These are phyloP conservation scores for Andrena cerasifolii DNA, from an alignment of 1,140 invertebrate species.

Conservation along the genomic window DNA sequence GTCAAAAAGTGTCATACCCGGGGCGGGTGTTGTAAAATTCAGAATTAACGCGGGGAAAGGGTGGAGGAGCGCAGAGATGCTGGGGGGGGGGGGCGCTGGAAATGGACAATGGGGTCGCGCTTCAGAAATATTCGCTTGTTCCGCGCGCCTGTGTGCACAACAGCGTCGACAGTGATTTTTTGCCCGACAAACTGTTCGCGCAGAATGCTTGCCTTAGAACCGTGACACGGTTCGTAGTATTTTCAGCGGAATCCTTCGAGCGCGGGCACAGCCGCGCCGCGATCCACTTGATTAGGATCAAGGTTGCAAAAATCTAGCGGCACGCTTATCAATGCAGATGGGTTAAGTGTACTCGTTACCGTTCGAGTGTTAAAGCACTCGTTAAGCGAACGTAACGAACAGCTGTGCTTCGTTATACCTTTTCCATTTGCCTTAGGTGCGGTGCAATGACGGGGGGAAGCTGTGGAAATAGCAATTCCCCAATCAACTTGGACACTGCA, in stretches of 20 bases:
- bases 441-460: too few species aligned
- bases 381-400: constrained; percentile 38
- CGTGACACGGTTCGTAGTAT: background rate
- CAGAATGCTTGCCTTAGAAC: constrained; percentile 7
- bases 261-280: background rate
- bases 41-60: background rate
- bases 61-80: background rate
- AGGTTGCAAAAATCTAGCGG: constrained; percentile 47
- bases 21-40: constrained; percentile 1
- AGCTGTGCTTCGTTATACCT: constrained; percentile 17
- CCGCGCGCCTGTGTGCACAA: background rate
- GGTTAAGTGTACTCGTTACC: constrained; percentile 52
- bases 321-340: constrained; percentile 52
- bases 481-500: too few species aligned
- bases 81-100: background rate
- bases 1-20: constrained; percentile 31
- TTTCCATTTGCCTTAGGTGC: background rate
- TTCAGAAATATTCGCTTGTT: constrained; percentile 15
- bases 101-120: constrained; percentile 18
- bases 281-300: constrained; percentile 50
- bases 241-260: constrained; percentile 15
- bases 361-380: constrained; percentile 40
- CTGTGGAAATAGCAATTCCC: background rate
- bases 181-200: background rate
- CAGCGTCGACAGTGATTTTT: background rate